phyloP scores from a whole-genome alignment of 1,140 invertebrate genomes.

The Zaprionus davidi region DNA sequence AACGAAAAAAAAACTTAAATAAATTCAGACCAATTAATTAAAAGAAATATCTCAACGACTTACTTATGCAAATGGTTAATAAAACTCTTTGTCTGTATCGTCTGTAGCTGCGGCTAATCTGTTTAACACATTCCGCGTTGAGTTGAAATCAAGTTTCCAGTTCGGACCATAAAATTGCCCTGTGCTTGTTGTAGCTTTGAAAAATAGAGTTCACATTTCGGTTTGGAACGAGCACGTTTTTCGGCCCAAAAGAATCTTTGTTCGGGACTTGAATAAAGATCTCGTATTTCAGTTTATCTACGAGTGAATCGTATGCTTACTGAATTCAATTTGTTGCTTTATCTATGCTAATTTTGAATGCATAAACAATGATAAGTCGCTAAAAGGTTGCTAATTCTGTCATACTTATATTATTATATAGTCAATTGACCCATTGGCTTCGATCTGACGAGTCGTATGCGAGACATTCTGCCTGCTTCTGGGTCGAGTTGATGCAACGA shows the following conservation, averaged over 20 bases:
- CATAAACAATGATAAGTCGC: slow-evolving; percentile 10
- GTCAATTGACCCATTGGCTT: slow-evolving; percentile 25
- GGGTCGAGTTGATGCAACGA: slow-evolving; percentile 54
- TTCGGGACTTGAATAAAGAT: background rate
- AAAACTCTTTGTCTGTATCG: slow-evolving; percentile 62
- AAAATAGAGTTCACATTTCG: slow-evolving; percentile 37
- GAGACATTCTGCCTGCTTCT: slow-evolving; percentile 26
- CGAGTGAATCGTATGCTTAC: slow-evolving; percentile 28
- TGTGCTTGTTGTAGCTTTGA: slow-evolving; percentile 33
- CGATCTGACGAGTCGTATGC: slow-evolving; percentile 8
- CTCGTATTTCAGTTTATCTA: slow-evolving; percentile 13
- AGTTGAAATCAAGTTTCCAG: slow-evolving; percentile 30
- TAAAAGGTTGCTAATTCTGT: slow-evolving; percentile 21
- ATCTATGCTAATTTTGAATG: slow-evolving; percentile 12
- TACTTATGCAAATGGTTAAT: slow-evolving; percentile 70
- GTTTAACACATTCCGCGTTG: slow-evolving; percentile 66
- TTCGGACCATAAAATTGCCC: slow-evolving; percentile 47
- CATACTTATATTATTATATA: slow-evolving; percentile 3
- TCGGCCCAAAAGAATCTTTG: background rate
- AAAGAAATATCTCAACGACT: slow-evolving; percentile 53
- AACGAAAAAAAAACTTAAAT: slow-evolving; percentile 44
- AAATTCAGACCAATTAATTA: slow-evolving; percentile 74
- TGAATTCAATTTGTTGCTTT: slow-evolving; percentile 35
- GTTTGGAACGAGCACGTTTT: slow-evolving; percentile 11
- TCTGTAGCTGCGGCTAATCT: slow-evolving; percentile 43